phyloP scores from a whole-genome alignment of 2,797 vertebrate genomes.

The Varecia variegata region DNA sequence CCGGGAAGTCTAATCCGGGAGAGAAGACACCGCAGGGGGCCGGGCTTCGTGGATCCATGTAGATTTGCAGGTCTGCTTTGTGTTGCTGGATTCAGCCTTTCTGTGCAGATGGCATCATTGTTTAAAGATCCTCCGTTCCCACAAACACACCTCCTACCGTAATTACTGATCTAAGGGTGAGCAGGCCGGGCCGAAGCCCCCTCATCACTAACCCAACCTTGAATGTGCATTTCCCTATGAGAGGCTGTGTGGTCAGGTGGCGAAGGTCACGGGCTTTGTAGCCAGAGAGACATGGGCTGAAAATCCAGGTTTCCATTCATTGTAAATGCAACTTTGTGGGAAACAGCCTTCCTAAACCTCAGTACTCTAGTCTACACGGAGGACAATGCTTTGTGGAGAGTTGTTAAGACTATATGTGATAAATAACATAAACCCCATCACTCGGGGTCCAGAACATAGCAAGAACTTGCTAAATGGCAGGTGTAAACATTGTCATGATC shows the following conservation, averaged over 20 bases:
- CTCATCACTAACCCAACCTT: accelerated
- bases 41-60: not conserved
- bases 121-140: not conserved
- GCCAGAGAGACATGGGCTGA: not conserved
- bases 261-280: not conserved
- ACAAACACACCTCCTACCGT: not conserved
- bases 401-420: not conserved
- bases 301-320: not conserved
- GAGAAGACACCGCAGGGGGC: not conserved
- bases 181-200: not conserved
- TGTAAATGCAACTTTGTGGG: not conserved
- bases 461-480: no score
- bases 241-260: not conserved
- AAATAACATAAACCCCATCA: accelerated
- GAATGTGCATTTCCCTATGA: not conserved
- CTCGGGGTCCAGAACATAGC: not conserved
- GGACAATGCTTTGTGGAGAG: not conserved
- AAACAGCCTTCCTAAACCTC: not conserved
- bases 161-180: accelerated
- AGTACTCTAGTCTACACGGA: no score
- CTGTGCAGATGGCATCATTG: not conserved
- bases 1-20: not conserved
- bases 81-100: not conserved
- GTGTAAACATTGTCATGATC: not conserved
- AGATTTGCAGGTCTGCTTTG: not conserved